A percentile compares a stretch with the other conserved stretches of the same genome.
Evolutionary conservation across 2,888 invertebrate genomes (phyloP).

Genomic region (Pinctada fucata): DNA sequence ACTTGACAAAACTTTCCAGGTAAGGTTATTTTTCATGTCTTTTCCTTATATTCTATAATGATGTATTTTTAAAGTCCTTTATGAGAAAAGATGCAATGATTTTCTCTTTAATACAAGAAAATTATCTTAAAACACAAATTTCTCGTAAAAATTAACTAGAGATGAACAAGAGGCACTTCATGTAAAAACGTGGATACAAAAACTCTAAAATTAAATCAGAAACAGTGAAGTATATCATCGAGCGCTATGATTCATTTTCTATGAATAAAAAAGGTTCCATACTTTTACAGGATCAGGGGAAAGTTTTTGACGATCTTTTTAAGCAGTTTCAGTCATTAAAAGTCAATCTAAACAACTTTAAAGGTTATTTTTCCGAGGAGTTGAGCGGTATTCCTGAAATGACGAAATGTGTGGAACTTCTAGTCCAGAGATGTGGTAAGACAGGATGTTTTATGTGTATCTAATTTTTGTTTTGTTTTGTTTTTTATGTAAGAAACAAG

Average conservation of each 20-base stretch:
- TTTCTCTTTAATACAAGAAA: neutral
- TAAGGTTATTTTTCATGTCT: constrained; percentile 23
- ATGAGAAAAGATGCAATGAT: neutral
- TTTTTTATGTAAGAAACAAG: too few species aligned
- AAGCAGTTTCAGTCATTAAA: constrained; percentile 53
- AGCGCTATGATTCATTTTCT: too few species aligned
- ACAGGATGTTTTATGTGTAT: neutral
- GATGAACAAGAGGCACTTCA: too few species aligned
- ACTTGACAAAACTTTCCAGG: constrained; percentile 62
- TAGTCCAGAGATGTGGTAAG: constrained; percentile 61
- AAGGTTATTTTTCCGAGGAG: constrained; percentile 57
- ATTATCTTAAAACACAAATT: too few species aligned
- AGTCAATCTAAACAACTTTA: constrained; percentile 57
- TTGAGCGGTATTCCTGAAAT: constrained; percentile 60
- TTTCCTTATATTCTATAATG: neutral
- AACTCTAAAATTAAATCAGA: too few species aligned
- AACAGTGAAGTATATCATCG: too few species aligned
- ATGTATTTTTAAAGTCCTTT: neutral
- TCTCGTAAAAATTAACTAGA: too few species aligned
- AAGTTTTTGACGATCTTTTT: constrained; percentile 63
- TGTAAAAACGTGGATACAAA: too few species aligned
- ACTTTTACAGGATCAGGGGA: constrained; percentile 57
- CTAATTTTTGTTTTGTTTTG: too few species aligned
- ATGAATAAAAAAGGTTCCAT: too few species aligned
- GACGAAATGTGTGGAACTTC: constrained; percentile 53